Evolutionary conservation across 2,797 vertebrate genomes (phyloP).

Genomic region (Acipenser oxyrinchus): DNA sequence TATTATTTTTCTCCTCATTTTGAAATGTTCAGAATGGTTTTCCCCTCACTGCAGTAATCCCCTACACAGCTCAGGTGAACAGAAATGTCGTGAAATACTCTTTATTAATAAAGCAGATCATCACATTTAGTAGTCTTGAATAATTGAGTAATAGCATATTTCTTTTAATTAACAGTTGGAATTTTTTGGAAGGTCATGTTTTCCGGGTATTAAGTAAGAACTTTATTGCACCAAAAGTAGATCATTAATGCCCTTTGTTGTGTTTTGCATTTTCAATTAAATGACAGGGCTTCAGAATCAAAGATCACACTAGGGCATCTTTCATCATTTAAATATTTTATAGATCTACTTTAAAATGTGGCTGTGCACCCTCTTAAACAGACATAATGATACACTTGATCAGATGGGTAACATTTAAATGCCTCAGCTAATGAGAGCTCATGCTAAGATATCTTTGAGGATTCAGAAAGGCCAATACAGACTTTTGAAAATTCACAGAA

Average conservation of each 20-base stretch:
- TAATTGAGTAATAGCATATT: too few species aligned
- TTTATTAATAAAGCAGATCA: too few species aligned
- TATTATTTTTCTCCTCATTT: too few species aligned
- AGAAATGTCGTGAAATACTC: too few species aligned
- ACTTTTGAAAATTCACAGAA: too few species aligned
- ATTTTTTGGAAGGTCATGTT: background rate
- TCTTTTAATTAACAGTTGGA: too few species aligned
- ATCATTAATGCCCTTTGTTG: background rate
- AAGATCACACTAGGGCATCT: background rate
- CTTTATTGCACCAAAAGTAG: background rate
- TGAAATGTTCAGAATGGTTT: too few species aligned
- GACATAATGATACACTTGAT: background rate
- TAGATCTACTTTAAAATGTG: background rate
- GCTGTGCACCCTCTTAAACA: background rate
- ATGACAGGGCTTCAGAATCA: background rate
- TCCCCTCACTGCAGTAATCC: too few species aligned
- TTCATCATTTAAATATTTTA: background rate
- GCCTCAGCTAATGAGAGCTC: slow-evolving; percentile 3
- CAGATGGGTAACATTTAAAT: background rate
- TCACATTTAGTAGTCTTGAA: too few species aligned
- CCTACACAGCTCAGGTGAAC: too few species aligned
- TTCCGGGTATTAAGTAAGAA: too few species aligned
- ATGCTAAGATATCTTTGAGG: background rate
- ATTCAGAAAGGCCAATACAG: background rate
- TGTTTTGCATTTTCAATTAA: background rate